These are phyloP conservation scores for Folsomia manolachei DNA, from an alignment of 2,888 invertebrate genomes.

Conservation along the genomic window DNA sequence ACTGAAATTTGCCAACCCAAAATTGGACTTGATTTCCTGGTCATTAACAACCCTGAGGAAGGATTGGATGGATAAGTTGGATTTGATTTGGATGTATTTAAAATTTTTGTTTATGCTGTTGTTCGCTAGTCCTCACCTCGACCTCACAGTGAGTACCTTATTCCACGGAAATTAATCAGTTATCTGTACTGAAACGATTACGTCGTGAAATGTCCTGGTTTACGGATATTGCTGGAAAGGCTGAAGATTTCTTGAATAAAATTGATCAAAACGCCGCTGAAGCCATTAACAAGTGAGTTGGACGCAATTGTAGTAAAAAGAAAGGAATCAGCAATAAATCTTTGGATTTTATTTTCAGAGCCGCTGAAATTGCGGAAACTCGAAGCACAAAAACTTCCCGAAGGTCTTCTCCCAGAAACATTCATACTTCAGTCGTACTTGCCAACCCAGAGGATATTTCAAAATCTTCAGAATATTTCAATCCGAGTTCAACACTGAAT, in stretches of 20 bases:
- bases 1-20: too few species aligned
- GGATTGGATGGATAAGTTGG: too few species aligned
- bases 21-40: too few species aligned
- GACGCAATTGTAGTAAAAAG: background rate
- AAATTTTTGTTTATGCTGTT: too few species aligned
- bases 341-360: background rate
- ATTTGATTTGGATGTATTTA: too few species aligned
- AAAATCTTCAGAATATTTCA: background rate
- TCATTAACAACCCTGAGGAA: too few species aligned
- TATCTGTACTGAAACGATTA: too few species aligned
- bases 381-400: background rate
- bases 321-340: too few species aligned
- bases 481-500: background rate
- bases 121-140: too few species aligned
- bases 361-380: background rate
- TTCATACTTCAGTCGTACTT: background rate
- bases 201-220: constrained; percentile 74
- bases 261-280: constrained; percentile 71
- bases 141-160: too few species aligned
- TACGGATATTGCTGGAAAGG: constrained; percentile 69
- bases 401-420: background rate
- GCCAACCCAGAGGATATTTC: background rate
- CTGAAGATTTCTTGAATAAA: constrained; percentile 71
- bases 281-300: constrained; percentile 55
- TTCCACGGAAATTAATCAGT: too few species aligned